Evolutionary conservation across 2,888 invertebrate genomes (phyloP), one percentile per base, ranked within the genome.

Genomic region (Drosophila demipolita): DNA sequence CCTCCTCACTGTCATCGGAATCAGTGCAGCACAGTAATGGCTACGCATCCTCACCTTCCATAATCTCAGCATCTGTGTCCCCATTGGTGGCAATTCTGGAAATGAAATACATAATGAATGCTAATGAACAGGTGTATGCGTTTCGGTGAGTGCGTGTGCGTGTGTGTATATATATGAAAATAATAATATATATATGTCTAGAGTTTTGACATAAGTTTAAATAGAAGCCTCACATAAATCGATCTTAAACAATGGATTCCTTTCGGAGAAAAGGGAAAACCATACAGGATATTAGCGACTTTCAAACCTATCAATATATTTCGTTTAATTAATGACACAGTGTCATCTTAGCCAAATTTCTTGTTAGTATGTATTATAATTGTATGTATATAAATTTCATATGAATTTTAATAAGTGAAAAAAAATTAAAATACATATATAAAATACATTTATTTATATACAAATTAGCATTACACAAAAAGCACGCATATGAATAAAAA

Each of bases 11-110:
- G 77, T 85, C 91, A 76, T 92, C 92, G 82, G 91, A 91, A 85
- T 93, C 92, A 89, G 91, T 90, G 89, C 87, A 91, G 73, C 85
- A 83, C 89, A 93, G 91, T 93, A 93, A 89, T 92, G 93, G 93
- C 93, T 93, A 93, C 91, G 92, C 93, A 67, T 93, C 93, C 66
- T 90, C 92, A 62, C 80, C 89, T 8, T 85, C 88, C 75, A 88
- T 81, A 66, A 79, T 67, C 15, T 88, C 89, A 1, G 66, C 85
- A 77, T 92, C 91, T 15, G 78, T 72, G 66, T 91, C 92, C 55
- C 60, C 62, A 57, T 89, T 90, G 12, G 89, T 82, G 36, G 92
- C 75, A 63, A 93, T 92, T 91, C 93, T 93, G 85, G 12, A 73
- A 80, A 66, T 92, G 83, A 26, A 73, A 78, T 33, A 64, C 12